Conservation (phyloP, 1,140 invertebrate species). For the Drosophila obscura region DNA sequence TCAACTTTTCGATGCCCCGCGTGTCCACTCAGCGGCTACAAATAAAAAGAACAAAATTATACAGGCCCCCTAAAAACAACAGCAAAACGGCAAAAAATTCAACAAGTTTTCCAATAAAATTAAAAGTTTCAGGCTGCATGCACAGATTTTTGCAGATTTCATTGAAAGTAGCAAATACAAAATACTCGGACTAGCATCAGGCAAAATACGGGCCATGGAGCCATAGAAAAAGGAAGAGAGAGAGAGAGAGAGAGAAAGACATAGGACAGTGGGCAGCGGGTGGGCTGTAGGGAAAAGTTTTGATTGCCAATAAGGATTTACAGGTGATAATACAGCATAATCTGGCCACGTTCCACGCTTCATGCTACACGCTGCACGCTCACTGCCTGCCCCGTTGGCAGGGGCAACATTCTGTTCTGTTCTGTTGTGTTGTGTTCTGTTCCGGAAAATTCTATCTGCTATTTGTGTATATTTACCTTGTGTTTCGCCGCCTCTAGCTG, state of each 20-base stretch:
- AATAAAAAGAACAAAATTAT: slow-evolving; percentile 1
- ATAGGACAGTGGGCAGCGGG: neutral
- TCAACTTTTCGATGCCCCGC: slow-evolving; percentile 1
- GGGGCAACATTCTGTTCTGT: slow-evolving; percentile 40
- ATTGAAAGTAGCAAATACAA: slow-evolving; percentile 79
- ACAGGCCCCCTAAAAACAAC: neutral
- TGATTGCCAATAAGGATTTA: slow-evolving; percentile 83
- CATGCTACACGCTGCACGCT: too few species aligned
- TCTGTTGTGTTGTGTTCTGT: slow-evolving; percentile 10
- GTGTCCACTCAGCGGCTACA: neutral
- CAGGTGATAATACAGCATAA: slow-evolving; percentile 82
- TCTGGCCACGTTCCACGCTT: slow-evolving; percentile 69
- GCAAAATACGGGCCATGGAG: neutral
- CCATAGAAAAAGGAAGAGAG: neutral
- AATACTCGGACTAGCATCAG: slow-evolving; percentile 21
- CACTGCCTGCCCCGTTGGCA: slow-evolving; percentile 10
- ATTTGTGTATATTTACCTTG: slow-evolving; percentile 55
- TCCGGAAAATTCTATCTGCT: slow-evolving; percentile 50
- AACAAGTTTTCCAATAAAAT: slow-evolving; percentile 81
- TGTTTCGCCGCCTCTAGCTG: slow-evolving; percentile 30
- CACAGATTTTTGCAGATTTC: slow-evolving; percentile 66
- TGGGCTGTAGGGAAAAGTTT: slow-evolving; percentile 57
- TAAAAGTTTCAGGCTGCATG: slow-evolving; percentile 77
- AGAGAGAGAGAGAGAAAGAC: neutral
- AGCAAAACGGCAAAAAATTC: slow-evolving; percentile 33